Conservation (phyloP, 2,797 vertebrate genomes). For the Diglossa cyanea region DNA sequence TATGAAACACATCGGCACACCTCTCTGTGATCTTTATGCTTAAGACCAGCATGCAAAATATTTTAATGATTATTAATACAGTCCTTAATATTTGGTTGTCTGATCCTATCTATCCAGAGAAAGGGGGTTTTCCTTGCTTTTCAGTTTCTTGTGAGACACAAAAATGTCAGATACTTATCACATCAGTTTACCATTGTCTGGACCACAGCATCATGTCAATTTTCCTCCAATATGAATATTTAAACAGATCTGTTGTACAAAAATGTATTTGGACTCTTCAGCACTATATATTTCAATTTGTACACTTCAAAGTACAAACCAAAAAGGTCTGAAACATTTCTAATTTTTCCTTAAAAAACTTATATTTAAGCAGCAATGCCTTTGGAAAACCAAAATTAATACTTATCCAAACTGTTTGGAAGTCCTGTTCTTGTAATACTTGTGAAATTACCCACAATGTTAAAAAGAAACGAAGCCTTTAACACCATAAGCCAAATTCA, state of each 20-base stretch:
- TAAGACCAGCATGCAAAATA: background rate
- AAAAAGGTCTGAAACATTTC: background rate
- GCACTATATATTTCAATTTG: background rate
- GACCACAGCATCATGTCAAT: background rate
- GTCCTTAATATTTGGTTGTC: background rate
- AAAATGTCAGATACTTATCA: background rate
- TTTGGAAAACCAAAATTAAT: background rate
- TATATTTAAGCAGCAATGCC: background rate
- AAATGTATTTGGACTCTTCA: background rate
- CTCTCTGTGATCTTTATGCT: background rate
- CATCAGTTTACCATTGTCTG: background rate
- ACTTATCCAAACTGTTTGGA: background rate
- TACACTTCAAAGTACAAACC: background rate
- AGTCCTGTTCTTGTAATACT: background rate
- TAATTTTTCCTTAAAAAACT: background rate
- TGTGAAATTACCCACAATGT: background rate
- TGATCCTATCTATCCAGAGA: background rate
- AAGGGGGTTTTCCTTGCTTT: background rate
- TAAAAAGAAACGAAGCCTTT: background rate
- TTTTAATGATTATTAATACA: background rate
- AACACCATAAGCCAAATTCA: background rate
- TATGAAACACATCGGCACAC: background rate
- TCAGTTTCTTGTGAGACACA: background rate
- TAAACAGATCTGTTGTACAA: background rate
- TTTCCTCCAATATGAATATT: background rate